phyloP scores from a whole-genome alignment of 2,797 vertebrate genomes.

The Bovichtus diacanthus region DNA sequence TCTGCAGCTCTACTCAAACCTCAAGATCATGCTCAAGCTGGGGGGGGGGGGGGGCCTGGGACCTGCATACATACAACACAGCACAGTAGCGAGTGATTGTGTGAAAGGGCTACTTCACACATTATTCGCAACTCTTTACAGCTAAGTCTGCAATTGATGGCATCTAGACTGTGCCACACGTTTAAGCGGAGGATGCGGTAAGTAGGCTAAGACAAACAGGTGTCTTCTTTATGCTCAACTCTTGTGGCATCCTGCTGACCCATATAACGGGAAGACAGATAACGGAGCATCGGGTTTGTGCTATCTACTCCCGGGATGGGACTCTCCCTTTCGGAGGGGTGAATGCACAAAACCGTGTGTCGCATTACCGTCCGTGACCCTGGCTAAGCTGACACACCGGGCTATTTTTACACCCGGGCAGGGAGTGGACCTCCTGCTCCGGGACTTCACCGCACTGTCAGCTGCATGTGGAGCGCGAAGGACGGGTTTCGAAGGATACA shows the following conservation, averaged over 20 bases:
- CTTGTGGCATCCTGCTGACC: conserved; percentile 54
- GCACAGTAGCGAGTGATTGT: neutral
- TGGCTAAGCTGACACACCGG: conserved; percentile 68
- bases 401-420: conserved; percentile 82
- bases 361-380: conserved; percentile 73
- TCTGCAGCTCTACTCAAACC: conserved; percentile 66
- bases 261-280: conserved; percentile 28
- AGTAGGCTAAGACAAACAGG: conserved; percentile 57
- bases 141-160: neutral
- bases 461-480: conserved; percentile 37
- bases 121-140: neutral
- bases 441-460: conserved; percentile 80
- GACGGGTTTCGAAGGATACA: conserved; percentile 7
- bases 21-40: neutral
- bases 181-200: neutral
- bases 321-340: neutral
- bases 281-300: conserved; percentile 9
- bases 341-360: conserved; percentile 48
- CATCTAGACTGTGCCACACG: neutral
- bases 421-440: conserved; percentile 78
- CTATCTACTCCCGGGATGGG: conserved; percentile 23
- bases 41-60: neutral
- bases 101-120: conserved; percentile 7
- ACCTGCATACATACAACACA: conserved; percentile 15
- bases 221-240: conserved; percentile 48